These are phyloP conservation scores for Bos indicus DNA, from an alignment of 2,113 vertebrate genomes.

Conservation along the genomic window DNA sequence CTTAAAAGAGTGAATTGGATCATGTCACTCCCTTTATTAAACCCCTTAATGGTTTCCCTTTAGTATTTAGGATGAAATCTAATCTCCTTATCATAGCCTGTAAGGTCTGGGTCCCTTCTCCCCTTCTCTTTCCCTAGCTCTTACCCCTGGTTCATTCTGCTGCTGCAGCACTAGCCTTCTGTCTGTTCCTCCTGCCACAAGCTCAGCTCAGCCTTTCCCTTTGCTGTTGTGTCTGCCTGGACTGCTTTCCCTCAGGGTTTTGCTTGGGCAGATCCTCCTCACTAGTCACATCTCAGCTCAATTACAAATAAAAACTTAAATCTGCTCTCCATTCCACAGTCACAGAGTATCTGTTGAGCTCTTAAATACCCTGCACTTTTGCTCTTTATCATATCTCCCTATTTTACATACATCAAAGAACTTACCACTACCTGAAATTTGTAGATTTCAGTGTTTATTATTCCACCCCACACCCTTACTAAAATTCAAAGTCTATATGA, in stretches of 20 bases:
- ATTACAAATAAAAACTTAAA: not conserved
- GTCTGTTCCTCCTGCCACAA: not conserved
- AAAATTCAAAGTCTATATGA: not conserved
- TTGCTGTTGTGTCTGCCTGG: not conserved
- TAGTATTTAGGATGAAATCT: not conserved
- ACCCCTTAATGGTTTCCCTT: not conserved
- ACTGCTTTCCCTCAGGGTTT: not conserved
- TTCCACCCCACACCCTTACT: not conserved
- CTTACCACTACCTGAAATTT: not conserved
- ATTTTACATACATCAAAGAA: not conserved
- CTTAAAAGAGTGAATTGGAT: not conserved
- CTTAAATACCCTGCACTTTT: not conserved
- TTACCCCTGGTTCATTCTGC: not conserved
- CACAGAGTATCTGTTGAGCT: not conserved
- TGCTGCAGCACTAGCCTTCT: not conserved
- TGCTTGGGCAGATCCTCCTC: not conserved
- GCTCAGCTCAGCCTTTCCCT: not conserved
- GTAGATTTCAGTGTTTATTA: not conserved
- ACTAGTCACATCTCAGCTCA: not conserved
- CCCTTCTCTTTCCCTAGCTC: not conserved
- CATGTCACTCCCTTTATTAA: slow-evolving; percentile 18
- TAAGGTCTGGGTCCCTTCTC: not conserved
- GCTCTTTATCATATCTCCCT: not conserved
- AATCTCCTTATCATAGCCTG: not conserved
- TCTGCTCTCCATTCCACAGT: not conserved